Base-by-base conservation (phyloP, 2,888 invertebrate species). In the Melipona beecheii region DNA sequence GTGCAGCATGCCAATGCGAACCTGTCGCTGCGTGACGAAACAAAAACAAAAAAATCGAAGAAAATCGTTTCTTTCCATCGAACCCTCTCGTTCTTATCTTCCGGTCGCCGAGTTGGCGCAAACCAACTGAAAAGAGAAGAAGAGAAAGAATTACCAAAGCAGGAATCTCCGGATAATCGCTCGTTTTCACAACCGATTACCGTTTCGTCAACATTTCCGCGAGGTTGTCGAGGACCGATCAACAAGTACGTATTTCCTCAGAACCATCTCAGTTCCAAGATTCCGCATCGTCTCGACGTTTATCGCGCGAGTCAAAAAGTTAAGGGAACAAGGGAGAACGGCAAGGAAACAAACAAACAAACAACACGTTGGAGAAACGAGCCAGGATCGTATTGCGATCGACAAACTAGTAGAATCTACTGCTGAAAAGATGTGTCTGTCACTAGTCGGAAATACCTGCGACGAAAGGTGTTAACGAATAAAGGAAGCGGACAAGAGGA, bases 1-100 rank as follows among this genome's bases (percentile, higher is more conserved):
- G 79, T 65, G 81, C 79, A 83, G 84, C 81, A 75, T 83, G 84
- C 68, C 74, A 50, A 50, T 62, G 71, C 79, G 62, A 70, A 52
- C 73, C 71, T 66, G 62, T 74, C 70, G 62, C 60, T 62, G 58
- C 69, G 21, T 19, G 58, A n/a, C 56, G 58, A 69, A 36, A 60
- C 24, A 31, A 31, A 27, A 27, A 27, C 24, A 31, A 4, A 43
- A 52, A 71, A n/a, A 64, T 69, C 74, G 31, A 75, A 31, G 19
- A 36, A 43, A 52, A 75, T 36, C 31, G 62, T 75, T 81, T 71
- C 54, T 49, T 66, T 50, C 72, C 64, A 21, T 54, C 75, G 31
- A 54, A 52, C 66, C 62, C 66, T 75, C 64, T 56, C 43, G 64
- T 75, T 78, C 52, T 64, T 62, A 66, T 58, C 36, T 68, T 64